Evolutionary conservation across 2,113 vertebrate species (phyloP).

Genomic region (Notarius lentiginosus): DNA sequence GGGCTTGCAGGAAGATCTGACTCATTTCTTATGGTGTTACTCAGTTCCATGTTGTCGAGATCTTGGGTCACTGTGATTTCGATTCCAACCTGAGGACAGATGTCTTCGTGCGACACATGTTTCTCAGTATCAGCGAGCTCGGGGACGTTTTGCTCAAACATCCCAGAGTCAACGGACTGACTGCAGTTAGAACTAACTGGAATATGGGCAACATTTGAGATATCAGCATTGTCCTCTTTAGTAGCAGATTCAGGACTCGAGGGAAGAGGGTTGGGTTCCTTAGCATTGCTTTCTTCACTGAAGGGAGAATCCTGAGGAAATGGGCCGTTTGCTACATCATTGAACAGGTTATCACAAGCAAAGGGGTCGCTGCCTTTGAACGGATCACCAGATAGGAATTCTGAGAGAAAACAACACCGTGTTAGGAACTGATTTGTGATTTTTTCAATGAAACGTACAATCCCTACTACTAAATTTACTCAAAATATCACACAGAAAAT

Average conservation of each 20-base stretch:
- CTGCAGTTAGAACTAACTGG: conserved; percentile 9
- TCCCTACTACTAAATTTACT: neutral
- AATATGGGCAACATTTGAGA: conserved; percentile 1
- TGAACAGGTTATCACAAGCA: conserved; percentile 84
- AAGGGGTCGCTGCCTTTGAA: conserved; percentile 97
- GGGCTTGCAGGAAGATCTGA: neutral
- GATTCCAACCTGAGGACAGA: conserved; percentile 17
- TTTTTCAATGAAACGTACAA: neutral
- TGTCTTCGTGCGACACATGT: neutral
- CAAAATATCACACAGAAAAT: neutral
- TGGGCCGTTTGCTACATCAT: conserved; percentile 70
- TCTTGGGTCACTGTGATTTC: conserved; percentile 19
- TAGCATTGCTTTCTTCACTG: conserved; percentile 22
- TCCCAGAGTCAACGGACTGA: conserved; percentile 40
- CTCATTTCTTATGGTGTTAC: neutral
- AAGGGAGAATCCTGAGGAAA: conserved; percentile 15
- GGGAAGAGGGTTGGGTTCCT: neutral
- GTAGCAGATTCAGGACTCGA: neutral
- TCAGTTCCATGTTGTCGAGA: neutral
- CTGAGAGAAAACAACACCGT: conserved; percentile 58
- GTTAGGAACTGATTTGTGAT: conserved; percentile 9
- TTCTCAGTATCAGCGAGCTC: conserved; percentile 21
- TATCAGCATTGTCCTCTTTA: conserved; percentile 13
- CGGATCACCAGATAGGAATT: conserved; percentile 88
- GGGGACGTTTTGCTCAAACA: conserved; percentile 25